Evolutionary conservation across 1,140 invertebrate genomes (phyloP).

Genomic region (Gonioctena quinquepunctata): DNA sequence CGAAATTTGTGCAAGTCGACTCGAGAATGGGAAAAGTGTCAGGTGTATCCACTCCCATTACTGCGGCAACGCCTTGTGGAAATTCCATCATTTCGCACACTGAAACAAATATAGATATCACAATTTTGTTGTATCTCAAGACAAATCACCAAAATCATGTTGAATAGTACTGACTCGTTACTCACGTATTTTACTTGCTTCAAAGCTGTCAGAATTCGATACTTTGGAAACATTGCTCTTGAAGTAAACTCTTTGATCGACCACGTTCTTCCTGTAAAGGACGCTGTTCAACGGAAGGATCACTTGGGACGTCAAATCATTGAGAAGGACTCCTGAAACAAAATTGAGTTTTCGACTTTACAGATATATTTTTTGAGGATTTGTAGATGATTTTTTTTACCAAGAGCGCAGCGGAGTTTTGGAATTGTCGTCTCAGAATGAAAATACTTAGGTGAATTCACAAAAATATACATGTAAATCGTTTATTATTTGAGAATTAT

Average conservation of each 20-base stretch:
- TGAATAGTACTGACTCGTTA: not conserved
- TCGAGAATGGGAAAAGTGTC: slow-evolving; percentile 66
- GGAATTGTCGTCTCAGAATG: too few species aligned
- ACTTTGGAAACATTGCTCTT: slow-evolving; percentile 23
- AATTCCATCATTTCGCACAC: slow-evolving; percentile 8
- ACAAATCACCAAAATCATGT: not conserved
- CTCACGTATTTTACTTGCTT: slow-evolving; percentile 56
- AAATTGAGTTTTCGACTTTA: too few species aligned
- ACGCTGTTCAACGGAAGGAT: slow-evolving; percentile 17
- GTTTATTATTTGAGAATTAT: too few species aligned
- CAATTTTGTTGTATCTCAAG: not conserved
- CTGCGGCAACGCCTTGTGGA: slow-evolving; percentile 55
- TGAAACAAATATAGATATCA: not conserved
- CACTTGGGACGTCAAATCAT: slow-evolving; percentile 18
- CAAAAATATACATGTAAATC: too few species aligned
- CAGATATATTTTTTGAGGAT: too few species aligned
- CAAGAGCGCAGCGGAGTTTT: too few species aligned
- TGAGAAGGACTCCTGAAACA: slow-evolving; percentile 29
- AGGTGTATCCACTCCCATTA: slow-evolving; percentile 74
- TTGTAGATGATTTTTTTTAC: too few species aligned
- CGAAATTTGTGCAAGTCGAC: slow-evolving; percentile 70
- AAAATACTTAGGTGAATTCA: too few species aligned
- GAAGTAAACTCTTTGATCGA: slow-evolving; percentile 25
- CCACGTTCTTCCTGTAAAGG: slow-evolving; percentile 26
- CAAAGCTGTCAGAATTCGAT: slow-evolving; percentile 55